Evolutionary conservation across 2,888 invertebrate species (phyloP).

Genomic region (Timema podura): DNA sequence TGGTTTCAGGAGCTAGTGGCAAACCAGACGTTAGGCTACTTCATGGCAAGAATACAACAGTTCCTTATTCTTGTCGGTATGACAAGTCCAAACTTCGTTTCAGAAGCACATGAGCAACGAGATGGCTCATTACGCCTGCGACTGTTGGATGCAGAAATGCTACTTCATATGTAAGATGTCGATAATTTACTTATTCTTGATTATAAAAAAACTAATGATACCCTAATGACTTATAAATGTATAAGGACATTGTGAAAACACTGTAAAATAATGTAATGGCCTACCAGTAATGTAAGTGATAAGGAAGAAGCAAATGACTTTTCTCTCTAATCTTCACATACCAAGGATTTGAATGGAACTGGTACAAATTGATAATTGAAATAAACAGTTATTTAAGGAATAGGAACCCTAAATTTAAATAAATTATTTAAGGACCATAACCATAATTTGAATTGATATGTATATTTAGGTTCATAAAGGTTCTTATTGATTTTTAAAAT

Average conservation of each 20-base stretch:
- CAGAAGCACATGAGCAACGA: conserved; percentile 97
- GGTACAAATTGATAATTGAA: too few relatives aligned
- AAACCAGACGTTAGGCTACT: conserved; percentile 97
- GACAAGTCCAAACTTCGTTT: conserved; percentile 83
- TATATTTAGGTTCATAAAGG: too few relatives aligned
- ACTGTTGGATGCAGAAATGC: conserved; percentile 99
- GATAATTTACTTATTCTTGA: conserved; percentile 2
- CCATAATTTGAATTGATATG: too few relatives aligned
- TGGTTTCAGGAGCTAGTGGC: conserved; percentile 69
- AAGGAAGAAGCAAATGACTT: not conserved
- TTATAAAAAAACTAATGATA: too few relatives aligned
- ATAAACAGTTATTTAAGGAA: too few relatives aligned
- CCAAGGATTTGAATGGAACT: not conserved
- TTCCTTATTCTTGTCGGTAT: conserved; percentile 81
- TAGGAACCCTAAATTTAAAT: too few relatives aligned
- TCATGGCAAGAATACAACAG: conserved; percentile 90
- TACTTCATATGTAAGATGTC: conserved; percentile 82
- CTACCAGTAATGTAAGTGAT: not conserved
- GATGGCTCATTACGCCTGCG: conserved; percentile 99
- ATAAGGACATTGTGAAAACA: not conserved
- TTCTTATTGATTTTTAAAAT: too few relatives aligned
- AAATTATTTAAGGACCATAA: too few relatives aligned
- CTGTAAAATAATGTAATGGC: not conserved
- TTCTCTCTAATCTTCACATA: not conserved
- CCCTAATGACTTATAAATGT: not conserved